Evolutionary conservation across 2,113 vertebrate species (phyloP).

Genomic region (Forbesichthys agassizii): DNA sequence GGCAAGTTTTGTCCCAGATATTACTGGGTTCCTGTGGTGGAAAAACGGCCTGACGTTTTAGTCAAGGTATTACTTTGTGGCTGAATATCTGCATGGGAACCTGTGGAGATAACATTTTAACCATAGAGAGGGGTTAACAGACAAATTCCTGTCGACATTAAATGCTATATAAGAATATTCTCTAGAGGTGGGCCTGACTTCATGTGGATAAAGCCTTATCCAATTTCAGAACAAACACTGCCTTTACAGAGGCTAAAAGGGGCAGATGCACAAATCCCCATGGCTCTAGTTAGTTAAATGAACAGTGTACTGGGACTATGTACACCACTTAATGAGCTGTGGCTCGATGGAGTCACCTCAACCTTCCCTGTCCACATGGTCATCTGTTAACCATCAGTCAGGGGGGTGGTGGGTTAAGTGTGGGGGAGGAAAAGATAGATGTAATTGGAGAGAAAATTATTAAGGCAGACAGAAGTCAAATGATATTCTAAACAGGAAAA

Average conservation of each 20-base stretch:
- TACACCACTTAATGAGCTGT: slow-evolving; percentile 55
- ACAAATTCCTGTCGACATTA: slow-evolving; percentile 62
- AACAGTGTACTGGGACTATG: slow-evolving; percentile 32
- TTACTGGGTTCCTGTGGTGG: too few species aligned
- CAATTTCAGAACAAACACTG: slow-evolving; percentile 51
- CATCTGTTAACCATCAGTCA: slow-evolving; percentile 60
- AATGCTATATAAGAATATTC: slow-evolving; percentile 42
- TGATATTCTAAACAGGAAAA: slow-evolving; percentile 37
- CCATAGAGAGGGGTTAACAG: slow-evolving; percentile 55
- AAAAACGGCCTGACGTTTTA: slow-evolving; percentile 10
- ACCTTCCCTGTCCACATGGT: slow-evolving; percentile 66
- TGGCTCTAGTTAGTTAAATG: slow-evolving; percentile 46
- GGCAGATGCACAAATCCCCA: slow-evolving; percentile 40
- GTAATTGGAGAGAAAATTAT: slow-evolving; percentile 59
- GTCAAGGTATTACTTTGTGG: slow-evolving; percentile 40
- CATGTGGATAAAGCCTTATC: slow-evolving; percentile 49
- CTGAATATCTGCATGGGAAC: slow-evolving; percentile 29
- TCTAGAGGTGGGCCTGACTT: slow-evolving; percentile 37
- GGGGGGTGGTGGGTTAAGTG: slow-evolving; percentile 34
- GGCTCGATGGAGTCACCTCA: slow-evolving; percentile 57
- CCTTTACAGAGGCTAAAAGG: slow-evolving; percentile 16
- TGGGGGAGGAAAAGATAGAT: slow-evolving; percentile 15
- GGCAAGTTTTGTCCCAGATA: too few species aligned
- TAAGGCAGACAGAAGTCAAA: slow-evolving; percentile 60
- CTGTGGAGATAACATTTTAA: slow-evolving; percentile 35